Percentiles rank a stretch among this genome's conserved stretches.
These are phyloP conservation scores for Corbicula japonica DNA, from an alignment of 2,888 invertebrate species.

Conservation along the genomic window DNA sequence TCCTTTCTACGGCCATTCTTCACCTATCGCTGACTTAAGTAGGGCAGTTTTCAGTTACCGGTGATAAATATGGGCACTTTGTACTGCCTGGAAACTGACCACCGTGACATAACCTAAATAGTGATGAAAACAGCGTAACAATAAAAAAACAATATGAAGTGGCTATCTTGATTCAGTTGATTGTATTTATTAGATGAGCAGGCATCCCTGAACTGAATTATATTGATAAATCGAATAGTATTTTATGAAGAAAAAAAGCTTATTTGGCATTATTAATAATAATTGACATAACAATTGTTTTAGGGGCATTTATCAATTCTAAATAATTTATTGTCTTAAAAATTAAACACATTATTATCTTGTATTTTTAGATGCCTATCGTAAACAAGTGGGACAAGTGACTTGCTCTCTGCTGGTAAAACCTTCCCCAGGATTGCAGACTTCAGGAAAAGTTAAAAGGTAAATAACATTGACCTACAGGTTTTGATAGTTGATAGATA, in stretches of 20 bases:
- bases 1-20: conserved; percentile 24
- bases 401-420: conserved; percentile 22
- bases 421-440: conserved; percentile 22
- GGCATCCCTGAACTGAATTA: conserved; percentile 20
- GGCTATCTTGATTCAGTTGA: conserved; percentile 22
- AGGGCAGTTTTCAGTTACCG: conserved; percentile 21
- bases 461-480: conserved; percentile 24
- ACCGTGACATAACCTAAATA: conserved; percentile 17
- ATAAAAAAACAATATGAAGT: conserved; percentile 18
- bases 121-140: conserved; percentile 24
- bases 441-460: conserved; percentile 21
- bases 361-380: conserved; percentile 21
- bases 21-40: conserved; percentile 16
- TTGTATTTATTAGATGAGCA: conserved; percentile 20
- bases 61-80: conserved; percentile 23
- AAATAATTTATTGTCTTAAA: conserved; percentile 25
- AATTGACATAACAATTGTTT: conserved; percentile 15
- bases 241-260: conserved; percentile 6
- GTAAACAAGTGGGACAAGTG: conserved; percentile 25
- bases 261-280: conserved; percentile 18
- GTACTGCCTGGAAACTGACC: conserved; percentile 22
- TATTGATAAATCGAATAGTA: not conserved
- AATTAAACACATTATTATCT: conserved; percentile 20
- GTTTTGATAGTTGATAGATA: conserved; percentile 19
- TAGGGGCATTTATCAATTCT: conserved; percentile 15